Evolutionary conservation across 30 jellyfish, hydroid and myxozoan species (phyloP).

Genomic region (Mastigias papua): DNA sequence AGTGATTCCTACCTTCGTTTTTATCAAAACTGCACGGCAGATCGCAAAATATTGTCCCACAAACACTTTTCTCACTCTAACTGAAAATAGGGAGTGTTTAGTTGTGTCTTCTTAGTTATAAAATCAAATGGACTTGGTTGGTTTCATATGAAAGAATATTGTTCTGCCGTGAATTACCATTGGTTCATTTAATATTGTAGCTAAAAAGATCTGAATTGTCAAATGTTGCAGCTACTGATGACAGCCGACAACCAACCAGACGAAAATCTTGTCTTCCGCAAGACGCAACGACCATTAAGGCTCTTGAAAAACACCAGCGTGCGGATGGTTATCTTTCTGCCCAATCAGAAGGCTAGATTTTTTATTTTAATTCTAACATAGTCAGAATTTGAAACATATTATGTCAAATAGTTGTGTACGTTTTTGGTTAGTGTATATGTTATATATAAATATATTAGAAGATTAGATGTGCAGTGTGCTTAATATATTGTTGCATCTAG

Average conservation of each 20-base stretch:
- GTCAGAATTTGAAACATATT: neutral
- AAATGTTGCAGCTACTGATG: neutral
- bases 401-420: slow-evolving; percentile 33
- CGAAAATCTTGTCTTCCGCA: slow-evolving; percentile 76
- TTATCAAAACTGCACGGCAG: no score
- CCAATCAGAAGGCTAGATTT: slow-evolving; percentile 49
- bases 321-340: slow-evolving; percentile 76
- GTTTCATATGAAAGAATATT: neutral
- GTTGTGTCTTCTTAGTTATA: no score
- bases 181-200: neutral
- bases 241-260: slow-evolving; percentile 36
- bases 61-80: no score
- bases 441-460: neutral
- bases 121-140: no score
- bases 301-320: slow-evolving; percentile 70
- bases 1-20: no score
- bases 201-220: slow-evolving; percentile 18
- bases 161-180: neutral
- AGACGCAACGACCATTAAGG: slow-evolving; percentile 62
- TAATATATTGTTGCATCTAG: neutral
- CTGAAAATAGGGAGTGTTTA: no score
- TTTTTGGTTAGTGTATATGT: slow-evolving; percentile 7
- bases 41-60: no score
- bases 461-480: slow-evolving; percentile 5
- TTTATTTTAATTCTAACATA: neutral